Percentiles rank a stretch among this genome's conserved stretches.
phyloP scores from a whole-genome alignment of 2,888 invertebrate genomes.

The Tinea trinotella region DNA sequence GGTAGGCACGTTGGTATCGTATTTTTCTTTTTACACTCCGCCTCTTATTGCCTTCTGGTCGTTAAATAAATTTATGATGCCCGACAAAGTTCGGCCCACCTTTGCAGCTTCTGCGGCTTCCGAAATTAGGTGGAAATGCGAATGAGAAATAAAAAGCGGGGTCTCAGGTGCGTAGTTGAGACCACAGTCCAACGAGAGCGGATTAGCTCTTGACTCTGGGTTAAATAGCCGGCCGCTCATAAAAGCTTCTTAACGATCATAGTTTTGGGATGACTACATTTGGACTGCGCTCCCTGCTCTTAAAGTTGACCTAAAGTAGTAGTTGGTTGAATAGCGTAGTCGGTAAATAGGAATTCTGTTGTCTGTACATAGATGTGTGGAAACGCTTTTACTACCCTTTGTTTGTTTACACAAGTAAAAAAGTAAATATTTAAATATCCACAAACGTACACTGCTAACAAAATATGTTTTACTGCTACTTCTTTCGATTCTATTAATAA shows the following conservation, averaged over 20 bases:
- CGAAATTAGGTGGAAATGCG: conserved; percentile 68
- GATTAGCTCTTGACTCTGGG: conserved; percentile 64
- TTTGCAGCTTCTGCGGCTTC: conserved; percentile 48
- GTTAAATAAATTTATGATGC: conserved; percentile 73
- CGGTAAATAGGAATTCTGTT: neutral
- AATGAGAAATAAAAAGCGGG: conserved; percentile 59
- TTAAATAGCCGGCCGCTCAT: conserved; percentile 61
- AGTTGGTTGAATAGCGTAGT: neutral
- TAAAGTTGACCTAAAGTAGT: neutral
- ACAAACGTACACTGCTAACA: neutral
- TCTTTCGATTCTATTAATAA: neutral
- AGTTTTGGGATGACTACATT: conserved; percentile 13
- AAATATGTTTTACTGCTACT: neutral
- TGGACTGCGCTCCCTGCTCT: conserved; percentile 1
- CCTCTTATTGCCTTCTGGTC: conserved; percentile 71
- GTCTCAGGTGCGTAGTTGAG: conserved; percentile 63
- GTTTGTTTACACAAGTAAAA: neutral
- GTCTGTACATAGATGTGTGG: neutral
- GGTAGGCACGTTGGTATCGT: conserved; percentile 73
- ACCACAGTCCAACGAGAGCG: conserved; percentile 27
- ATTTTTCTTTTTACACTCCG: conserved; percentile 72
- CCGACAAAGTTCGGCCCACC: conserved; percentile 70
- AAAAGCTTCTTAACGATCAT: conserved; percentile 60
- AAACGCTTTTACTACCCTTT: neutral
- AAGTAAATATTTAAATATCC: neutral